Conservation (phyloP, 1,140 invertebrate species). For the Wiebesia pumilae region DNA sequence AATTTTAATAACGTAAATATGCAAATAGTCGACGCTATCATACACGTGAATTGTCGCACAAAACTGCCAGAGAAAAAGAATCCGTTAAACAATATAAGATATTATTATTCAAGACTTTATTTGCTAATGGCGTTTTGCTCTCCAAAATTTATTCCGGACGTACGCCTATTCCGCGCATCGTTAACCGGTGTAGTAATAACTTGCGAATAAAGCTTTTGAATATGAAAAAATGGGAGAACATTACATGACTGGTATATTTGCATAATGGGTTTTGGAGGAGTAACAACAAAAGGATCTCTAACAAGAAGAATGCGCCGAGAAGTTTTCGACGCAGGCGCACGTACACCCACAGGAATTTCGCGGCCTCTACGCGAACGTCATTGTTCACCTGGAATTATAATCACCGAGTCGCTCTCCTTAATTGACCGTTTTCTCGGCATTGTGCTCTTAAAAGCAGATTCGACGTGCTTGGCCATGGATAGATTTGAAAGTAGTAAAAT, state of each 20-base stretch:
- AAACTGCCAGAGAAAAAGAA: neutral
- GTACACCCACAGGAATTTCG: slow-evolving; percentile 21
- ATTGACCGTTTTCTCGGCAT: slow-evolving; percentile 21
- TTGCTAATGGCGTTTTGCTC: neutral
- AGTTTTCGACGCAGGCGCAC: neutral
- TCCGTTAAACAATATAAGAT: neutral
- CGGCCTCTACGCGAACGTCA: neutral
- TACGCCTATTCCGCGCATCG: neutral
- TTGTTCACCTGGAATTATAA: neutral
- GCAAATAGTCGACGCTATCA: neutral
- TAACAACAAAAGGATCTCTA: neutral
- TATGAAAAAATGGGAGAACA: neutral
- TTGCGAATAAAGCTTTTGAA: neutral
- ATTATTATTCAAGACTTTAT: neutral
- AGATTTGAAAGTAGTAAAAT: neutral
- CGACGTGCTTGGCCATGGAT: neutral
- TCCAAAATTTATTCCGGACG: neutral
- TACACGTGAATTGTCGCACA: neutral
- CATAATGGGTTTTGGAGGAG: slow-evolving; percentile 13
- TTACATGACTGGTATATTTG: neutral
- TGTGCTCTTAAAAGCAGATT: neutral
- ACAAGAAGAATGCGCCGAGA: neutral
- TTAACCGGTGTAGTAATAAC: slow-evolving; percentile 15
- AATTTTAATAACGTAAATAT: slow-evolving; percentile 19
- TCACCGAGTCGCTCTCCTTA: neutral